These are phyloP conservation scores for Antigone vipio DNA, from an alignment of 2,113 vertebrate species.

Conservation along the genomic window DNA sequence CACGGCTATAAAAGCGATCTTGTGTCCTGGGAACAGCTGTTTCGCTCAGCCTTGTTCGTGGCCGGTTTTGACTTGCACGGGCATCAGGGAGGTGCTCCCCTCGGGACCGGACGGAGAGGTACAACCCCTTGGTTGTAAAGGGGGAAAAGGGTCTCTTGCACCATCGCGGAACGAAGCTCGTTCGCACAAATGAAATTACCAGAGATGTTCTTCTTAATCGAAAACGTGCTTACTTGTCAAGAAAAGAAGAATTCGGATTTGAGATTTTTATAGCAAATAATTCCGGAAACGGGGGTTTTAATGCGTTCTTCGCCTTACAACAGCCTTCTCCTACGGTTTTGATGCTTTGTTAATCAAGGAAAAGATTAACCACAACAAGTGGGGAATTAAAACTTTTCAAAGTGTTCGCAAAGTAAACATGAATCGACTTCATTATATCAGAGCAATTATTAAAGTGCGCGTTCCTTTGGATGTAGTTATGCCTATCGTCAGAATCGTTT, in stretches of 20 bases:
- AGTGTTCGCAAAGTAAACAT: neutral
- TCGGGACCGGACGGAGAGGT: neutral
- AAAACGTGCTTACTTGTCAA: neutral
- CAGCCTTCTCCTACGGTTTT: neutral
- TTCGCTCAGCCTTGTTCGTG: rapidly evolving
- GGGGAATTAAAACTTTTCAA: neutral
- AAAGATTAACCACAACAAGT: neutral
- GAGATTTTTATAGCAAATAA: neutral
- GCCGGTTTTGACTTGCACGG: neutral
- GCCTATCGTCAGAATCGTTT: neutral
- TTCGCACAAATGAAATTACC: neutral
- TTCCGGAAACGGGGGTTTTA: neutral
- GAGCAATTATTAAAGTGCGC: neutral
- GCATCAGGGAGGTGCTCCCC: rapidly evolving
- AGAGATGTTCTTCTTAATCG: neutral
- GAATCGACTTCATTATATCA: neutral
- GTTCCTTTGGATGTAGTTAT: no score
- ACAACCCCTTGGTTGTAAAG: rapidly evolving
- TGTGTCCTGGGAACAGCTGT: rapidly evolving
- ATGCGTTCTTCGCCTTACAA: neutral
- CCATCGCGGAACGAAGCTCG: neutral
- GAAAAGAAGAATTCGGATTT: neutral
- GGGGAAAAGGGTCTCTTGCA: rapidly evolving
- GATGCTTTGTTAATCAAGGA: neutral
- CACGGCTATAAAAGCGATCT: rapidly evolving